These are phyloP conservation scores for Planiliza haematocheilus DNA, from an alignment of 2,113 vertebrate genomes.

Conservation along the genomic window DNA sequence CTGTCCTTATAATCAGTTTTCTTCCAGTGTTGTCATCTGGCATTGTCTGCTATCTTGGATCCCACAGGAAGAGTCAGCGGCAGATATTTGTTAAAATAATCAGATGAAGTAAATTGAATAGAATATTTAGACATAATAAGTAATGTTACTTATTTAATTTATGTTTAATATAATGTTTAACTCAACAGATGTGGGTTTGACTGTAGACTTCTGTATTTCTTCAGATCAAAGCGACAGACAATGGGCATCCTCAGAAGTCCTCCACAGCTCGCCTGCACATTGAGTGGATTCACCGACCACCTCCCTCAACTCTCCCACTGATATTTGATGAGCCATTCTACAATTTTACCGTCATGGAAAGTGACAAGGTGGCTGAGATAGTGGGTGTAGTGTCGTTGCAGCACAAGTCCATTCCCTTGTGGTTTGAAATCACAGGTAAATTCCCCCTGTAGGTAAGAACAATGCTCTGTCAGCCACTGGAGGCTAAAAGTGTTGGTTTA, in stretches of 20 bases:
- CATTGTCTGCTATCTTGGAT: no score
- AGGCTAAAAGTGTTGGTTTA: no score
- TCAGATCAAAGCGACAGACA: slow-evolving; percentile 97
- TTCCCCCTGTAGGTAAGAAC: background rate
- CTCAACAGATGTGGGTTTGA: background rate
- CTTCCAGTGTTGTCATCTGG: no score
- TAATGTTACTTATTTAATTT: no score
- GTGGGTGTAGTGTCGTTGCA: slow-evolving; percentile 95
- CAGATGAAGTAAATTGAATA: no score
- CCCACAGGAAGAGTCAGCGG: no score
- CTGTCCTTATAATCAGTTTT: no score
- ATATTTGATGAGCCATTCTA: slow-evolving; percentile 93
- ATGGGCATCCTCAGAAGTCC: slow-evolving; percentile 95
- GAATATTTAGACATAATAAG: no score
- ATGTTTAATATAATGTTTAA: background rate
- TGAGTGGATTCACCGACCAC: slow-evolving; percentile 93
- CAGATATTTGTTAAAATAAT: no score
- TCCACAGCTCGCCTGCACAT: slow-evolving; percentile 94
- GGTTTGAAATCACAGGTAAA: slow-evolving; percentile 97
- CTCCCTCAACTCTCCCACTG: slow-evolving; percentile 78
- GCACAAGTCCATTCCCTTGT: slow-evolving; percentile 88
- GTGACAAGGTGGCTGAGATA: slow-evolving; percentile 92
- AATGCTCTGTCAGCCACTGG: background rate
- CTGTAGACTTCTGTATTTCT: slow-evolving; percentile 5
- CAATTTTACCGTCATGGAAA: slow-evolving; percentile 98